These are phyloP conservation scores for Enteromius mattozi DNA, from an alignment of 2,797 vertebrate species.

Conservation along the genomic window DNA sequence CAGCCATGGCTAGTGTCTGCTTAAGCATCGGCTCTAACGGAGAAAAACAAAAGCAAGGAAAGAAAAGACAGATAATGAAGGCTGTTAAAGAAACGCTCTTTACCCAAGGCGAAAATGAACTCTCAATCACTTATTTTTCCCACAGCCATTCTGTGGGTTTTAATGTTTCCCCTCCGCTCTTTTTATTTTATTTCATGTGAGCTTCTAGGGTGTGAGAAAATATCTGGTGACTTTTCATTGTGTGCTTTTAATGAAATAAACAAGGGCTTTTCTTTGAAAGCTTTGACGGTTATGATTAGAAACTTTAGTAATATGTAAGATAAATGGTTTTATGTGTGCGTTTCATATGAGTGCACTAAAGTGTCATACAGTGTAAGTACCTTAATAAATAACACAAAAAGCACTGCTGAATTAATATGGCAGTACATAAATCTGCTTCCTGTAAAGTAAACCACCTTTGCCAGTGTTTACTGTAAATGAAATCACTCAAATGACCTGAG, in stretches of 20 bases:
- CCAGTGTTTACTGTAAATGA: background rate
- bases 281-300: background rate
- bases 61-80: slow-evolving; percentile 63
- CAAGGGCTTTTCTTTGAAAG: slow-evolving; percentile 4
- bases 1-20: slow-evolving; percentile 48
- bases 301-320: background rate
- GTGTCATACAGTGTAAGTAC: background rate
- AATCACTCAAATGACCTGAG: background rate
- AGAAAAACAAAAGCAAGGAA: slow-evolving; percentile 60
- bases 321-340: slow-evolving; percentile 50
- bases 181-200: background rate
- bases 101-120: slow-evolving; percentile 59
- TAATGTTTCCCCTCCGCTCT: slow-evolving; percentile 40
- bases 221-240: slow-evolving; percentile 30
- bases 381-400: background rate
- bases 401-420: background rate
- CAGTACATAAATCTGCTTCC: background rate
- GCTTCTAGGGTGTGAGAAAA: background rate
- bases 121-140: slow-evolving; percentile 37
- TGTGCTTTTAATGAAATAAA: slow-evolving; percentile 39
- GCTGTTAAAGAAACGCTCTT: slow-evolving; percentile 62
- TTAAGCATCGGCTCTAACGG: slow-evolving; percentile 50
- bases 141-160: slow-evolving; percentile 36
- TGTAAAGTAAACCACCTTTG: slow-evolving; percentile 9
- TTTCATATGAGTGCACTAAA: background rate